A percentile compares a stretch with the other conserved stretches of the same genome.
These are phyloP conservation scores for Astropecten irregularis DNA, from an alignment of 53 echinoderm and acorn worm species.

Conservation along the genomic window DNA sequence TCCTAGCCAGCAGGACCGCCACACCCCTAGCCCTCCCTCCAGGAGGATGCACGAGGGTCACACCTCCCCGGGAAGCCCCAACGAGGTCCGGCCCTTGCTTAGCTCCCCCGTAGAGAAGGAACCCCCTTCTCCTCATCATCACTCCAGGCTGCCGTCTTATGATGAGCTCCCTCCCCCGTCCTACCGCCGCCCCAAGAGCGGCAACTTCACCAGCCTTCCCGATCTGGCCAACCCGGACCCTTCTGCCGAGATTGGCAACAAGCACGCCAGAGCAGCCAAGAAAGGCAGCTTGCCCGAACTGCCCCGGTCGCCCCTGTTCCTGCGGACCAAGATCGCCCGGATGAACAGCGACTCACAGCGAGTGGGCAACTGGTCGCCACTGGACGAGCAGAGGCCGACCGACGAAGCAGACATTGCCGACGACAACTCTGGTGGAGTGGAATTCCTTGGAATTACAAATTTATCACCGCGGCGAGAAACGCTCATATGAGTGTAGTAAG, in stretches of 20 bases:
- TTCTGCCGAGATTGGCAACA: not conserved
- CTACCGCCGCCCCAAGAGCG: constrained; percentile 13
- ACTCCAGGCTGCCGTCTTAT: not conserved
- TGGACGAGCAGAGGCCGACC: constrained; percentile 28
- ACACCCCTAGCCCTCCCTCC: not conserved
- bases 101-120: constrained; percentile 3
- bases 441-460: constrained; percentile 25
- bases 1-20: too few species aligned
- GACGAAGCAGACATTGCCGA: constrained; percentile 1
- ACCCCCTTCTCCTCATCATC: not conserved
- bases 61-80: not conserved
- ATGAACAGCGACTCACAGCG: constrained; percentile 41
- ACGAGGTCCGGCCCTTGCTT: constrained; percentile 33
- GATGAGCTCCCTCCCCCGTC: not conserved
- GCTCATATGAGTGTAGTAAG: constrained; percentile 25
- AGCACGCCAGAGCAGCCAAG: not conserved
- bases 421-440: constrained; percentile 20
- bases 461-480: constrained; percentile 35
- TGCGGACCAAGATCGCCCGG: not conserved
- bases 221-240: not conserved
- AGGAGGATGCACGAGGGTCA: not conserved
- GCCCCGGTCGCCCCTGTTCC: constrained; percentile 30
- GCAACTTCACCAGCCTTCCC: constrained; percentile 44
- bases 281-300: constrained; percentile 60
- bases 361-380: constrained; percentile 37